phyloP scores from a whole-genome alignment of 1,140 invertebrate genomes.

The Sogatella furcifera region DNA sequence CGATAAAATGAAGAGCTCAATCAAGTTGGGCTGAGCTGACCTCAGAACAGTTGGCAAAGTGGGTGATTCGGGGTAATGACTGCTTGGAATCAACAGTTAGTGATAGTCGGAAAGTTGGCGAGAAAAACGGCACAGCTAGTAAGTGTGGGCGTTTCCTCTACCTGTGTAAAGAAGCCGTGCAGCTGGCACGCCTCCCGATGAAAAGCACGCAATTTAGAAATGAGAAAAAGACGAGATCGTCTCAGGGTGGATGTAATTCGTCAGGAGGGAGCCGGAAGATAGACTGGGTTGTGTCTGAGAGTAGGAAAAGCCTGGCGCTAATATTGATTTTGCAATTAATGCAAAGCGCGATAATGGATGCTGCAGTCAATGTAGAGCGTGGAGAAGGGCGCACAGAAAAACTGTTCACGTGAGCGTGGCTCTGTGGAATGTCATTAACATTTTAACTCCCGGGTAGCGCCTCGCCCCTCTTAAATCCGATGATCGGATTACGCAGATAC shows the following conservation, averaged over 20 bases:
- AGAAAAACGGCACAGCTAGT: too few relatives aligned
- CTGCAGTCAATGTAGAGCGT: not conserved
- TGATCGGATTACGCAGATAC: too few relatives aligned
- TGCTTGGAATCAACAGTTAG: too few relatives aligned
- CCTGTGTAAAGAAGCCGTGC: not conserved
- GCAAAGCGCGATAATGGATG: slow-evolving; percentile 23
- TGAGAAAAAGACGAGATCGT: not conserved
- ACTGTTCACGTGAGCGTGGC: not conserved
- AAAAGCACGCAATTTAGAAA: slow-evolving; percentile 3
- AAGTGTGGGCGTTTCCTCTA: not conserved
- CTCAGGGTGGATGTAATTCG: slow-evolving; percentile 18
- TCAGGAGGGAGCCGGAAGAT: slow-evolving; percentile 6
- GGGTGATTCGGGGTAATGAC: too few relatives aligned
- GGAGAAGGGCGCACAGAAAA: not conserved
- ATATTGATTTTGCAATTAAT: slow-evolving; percentile 27
- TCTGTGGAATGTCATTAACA: slow-evolving; percentile 1
- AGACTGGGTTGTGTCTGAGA: not conserved
- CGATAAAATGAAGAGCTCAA: too few relatives aligned
- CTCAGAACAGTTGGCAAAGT: too few relatives aligned
- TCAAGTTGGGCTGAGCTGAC: too few relatives aligned
- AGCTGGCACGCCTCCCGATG: not conserved
- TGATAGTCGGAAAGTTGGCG: too few relatives aligned
- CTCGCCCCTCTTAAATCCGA: not conserved
- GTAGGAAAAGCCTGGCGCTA: slow-evolving; percentile 8
- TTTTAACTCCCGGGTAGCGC: slow-evolving; percentile 1